Evolutionary conservation across 2,797 vertebrate genomes (phyloP).

Genomic region (Phrynocephalus guinanensis): DNA sequence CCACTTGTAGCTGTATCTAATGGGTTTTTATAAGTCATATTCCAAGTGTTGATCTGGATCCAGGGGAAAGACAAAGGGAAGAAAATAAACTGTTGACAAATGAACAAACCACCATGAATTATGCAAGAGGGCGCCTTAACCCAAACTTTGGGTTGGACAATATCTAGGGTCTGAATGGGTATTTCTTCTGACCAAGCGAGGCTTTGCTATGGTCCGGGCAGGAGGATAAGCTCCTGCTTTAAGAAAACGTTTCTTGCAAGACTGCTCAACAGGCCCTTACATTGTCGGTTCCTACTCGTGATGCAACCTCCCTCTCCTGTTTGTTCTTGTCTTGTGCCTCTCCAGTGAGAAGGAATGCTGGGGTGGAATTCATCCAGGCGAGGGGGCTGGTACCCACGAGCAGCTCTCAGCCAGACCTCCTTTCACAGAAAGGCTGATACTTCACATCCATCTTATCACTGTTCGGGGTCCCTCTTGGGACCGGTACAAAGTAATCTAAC

Average conservation of each 20-base stretch:
- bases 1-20: no score
- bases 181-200: neutral
- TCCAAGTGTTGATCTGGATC: neutral
- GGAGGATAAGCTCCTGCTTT: neutral
- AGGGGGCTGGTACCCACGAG: slow-evolving; percentile 20
- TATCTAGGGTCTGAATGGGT: neutral
- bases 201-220: neutral
- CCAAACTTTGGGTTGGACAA: no score
- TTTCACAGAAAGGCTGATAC: neutral
- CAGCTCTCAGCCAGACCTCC: slow-evolving; percentile 5
- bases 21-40: neutral
- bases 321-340: slow-evolving; percentile 16
- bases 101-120: neutral
- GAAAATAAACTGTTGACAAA: neutral
- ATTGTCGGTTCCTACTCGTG: neutral
- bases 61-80: neutral
- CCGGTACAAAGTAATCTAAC: no score
- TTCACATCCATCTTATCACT: no score
- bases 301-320: slow-evolving; percentile 11
- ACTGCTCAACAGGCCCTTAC: slow-evolving; percentile 3
- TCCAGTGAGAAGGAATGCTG: slow-evolving; percentile 5
- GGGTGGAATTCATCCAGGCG: slow-evolving; percentile 2
- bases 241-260: slow-evolving; percentile 11
- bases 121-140: neutral
- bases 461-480: no score